phyloP scores from a whole-genome alignment of 2,113 vertebrate species.

The Pseudorasbora parva region DNA sequence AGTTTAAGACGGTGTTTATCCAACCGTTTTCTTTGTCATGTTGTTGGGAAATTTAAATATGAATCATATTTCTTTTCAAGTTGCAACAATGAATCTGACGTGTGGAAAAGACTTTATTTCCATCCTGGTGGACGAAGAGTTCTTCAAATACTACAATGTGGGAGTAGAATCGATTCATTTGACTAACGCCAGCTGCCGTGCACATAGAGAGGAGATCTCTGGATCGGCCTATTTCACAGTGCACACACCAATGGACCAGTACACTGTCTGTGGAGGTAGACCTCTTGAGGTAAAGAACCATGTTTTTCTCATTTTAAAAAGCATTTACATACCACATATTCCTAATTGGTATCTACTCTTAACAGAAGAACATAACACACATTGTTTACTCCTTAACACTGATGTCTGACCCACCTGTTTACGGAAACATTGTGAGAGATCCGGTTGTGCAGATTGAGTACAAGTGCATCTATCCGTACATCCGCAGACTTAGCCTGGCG shows the following conservation, averaged over 20 bases:
- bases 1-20: too few relatives aligned
- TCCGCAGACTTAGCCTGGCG: conserved; percentile 68
- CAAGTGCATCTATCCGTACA: conserved; percentile 72
- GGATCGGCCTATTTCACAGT: conserved; percentile 63
- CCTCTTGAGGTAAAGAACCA: conserved; percentile 65
- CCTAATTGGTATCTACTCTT: neutral
- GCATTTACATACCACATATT: neutral
- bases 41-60: neutral
- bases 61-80: conserved; percentile 55
- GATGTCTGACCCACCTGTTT: conserved; percentile 60
- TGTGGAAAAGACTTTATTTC: conserved; percentile 68
- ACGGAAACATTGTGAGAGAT: conserved; percentile 70
- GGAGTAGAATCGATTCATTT: conserved; percentile 68
- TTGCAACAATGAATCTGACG: conserved; percentile 63
- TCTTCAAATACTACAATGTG: conserved; percentile 71
- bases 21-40: neutral
- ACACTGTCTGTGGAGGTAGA: conserved; percentile 68
- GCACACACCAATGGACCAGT: conserved; percentile 64
- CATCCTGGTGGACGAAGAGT: conserved; percentile 68
- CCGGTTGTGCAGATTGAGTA: conserved; percentile 70
- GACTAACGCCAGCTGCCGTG: conserved; percentile 67
- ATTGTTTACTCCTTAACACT: conserved; percentile 70
- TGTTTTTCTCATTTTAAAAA: neutral
- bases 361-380: conserved; percentile 74
- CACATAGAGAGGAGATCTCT: conserved; percentile 57